Evolutionary conservation across 2,113 vertebrate genomes (phyloP).

Genomic region (Prietella phreatophila): DNA sequence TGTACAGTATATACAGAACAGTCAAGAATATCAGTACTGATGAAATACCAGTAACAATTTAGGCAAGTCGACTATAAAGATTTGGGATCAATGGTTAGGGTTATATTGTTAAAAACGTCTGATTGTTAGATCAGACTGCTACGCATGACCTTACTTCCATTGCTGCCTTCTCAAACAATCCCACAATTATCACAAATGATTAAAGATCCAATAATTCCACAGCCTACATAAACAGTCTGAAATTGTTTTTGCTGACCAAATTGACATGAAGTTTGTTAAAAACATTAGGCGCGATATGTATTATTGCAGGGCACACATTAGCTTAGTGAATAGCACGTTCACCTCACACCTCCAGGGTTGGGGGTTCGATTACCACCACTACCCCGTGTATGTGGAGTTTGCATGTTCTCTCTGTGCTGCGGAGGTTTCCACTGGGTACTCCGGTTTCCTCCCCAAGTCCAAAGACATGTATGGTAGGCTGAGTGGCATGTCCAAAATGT

Average conservation of each 20-base stretch:
- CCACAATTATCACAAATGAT: neutral
- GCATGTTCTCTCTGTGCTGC: no score
- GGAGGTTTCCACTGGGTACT: no score
- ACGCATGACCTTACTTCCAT: no score
- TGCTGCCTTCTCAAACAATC: neutral
- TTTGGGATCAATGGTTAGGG: neutral
- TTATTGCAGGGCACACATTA: neutral
- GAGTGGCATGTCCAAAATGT: no score
- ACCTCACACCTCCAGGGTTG: no score
- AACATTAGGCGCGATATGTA: neutral
- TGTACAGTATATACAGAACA: neutral
- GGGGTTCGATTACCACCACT: no score
- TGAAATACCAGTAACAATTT: neutral
- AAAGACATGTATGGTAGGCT: no score
- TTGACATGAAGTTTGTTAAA: neutral
- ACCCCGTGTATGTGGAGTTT: no score
- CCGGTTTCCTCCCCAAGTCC: no score
- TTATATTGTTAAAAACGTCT: neutral
- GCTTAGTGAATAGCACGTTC: no score
- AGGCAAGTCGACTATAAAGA: neutral
- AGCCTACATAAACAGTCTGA: neutral
- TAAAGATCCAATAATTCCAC: neutral
- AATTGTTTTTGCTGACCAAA: neutral
- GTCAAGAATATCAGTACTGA: neutral
- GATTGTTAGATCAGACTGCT: no score